Percentiles rank a stretch among this genome's conserved stretches.
Evolutionary conservation across 2,797 vertebrate species (phyloP).

Genomic region (Oreortyx pictus): DNA sequence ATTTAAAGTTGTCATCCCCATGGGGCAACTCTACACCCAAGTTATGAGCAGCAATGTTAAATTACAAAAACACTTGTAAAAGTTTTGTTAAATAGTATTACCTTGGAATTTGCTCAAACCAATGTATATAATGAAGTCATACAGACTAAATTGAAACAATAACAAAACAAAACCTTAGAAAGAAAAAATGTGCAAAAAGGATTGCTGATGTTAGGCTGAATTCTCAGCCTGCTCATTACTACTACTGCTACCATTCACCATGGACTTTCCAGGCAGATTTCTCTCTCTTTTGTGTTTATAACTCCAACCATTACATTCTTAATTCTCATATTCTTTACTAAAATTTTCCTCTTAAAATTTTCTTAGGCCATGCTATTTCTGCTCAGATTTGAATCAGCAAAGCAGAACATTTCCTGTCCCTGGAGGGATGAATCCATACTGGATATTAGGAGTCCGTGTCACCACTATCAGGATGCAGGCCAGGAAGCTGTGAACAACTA

Average conservation of each 20-base stretch:
- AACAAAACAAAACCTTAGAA: background rate
- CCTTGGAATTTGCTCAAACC: background rate
- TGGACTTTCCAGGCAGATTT: slow-evolving; percentile 5
- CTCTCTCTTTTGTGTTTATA: background rate
- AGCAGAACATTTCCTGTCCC: slow-evolving; percentile 49
- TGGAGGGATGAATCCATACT: background rate
- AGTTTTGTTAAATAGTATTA: background rate
- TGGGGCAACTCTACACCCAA: background rate
- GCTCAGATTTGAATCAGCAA: slow-evolving; percentile 31
- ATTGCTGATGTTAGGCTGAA: background rate
- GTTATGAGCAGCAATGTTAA: background rate
- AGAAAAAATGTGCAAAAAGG: background rate
- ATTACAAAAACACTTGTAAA: background rate
- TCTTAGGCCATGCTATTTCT: slow-evolving; percentile 15
- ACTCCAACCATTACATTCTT: background rate
- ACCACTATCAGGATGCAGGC: slow-evolving; percentile 47
- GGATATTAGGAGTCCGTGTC: slow-evolving; percentile 9
- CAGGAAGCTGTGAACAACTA: slow-evolving; percentile 34
- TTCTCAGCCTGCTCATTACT: background rate
- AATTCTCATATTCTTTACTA: background rate
- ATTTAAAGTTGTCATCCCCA: background rate
- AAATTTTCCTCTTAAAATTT: background rate
- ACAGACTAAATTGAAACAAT: background rate
- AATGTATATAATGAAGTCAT: background rate
- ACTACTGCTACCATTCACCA: background rate